Evolutionary conservation across 2,113 vertebrate species (phyloP).

Genomic region (Myotis yumanensis): DNA sequence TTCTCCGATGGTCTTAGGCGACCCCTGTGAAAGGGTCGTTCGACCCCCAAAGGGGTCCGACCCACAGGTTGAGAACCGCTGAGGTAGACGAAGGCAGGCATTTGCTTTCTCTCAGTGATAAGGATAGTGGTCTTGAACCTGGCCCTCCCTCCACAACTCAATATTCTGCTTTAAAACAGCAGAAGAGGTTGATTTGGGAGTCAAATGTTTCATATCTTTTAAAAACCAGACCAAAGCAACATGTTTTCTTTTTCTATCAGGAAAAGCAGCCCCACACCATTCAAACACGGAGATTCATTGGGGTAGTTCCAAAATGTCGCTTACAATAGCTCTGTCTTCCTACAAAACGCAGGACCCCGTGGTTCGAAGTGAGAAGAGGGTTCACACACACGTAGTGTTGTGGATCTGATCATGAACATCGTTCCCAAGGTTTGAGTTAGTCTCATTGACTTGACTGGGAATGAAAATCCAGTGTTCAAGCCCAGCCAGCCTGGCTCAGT

Average conservation of each 20-base stretch:
- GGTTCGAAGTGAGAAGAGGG: not conserved
- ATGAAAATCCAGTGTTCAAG: not conserved
- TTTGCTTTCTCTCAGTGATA: not conserved
- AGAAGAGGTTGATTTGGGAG: not conserved
- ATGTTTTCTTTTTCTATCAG: not conserved
- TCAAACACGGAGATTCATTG: not conserved
- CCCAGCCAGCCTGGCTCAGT: no score
- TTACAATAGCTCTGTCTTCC: constrained; percentile 2
- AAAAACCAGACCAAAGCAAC: constrained; percentile 23
- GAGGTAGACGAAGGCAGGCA: not conserved
- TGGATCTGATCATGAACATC: not conserved
- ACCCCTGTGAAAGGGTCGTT: no score
- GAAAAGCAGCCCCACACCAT: not conserved
- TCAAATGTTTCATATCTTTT: constrained; percentile 32
- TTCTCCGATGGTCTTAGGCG: no score
- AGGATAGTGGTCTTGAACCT: not conserved
- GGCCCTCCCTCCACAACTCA: not conserved
- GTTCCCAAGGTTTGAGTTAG: not conserved
- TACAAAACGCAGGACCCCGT: not conserved
- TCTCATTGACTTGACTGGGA: constrained; percentile 10
- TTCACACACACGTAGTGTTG: not conserved
- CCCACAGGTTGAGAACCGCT: no score
- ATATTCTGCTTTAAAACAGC: not conserved
- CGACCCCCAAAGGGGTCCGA: no score
- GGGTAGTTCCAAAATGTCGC: constrained; percentile 10